Base-by-base conservation (phyloP, 2,797 vertebrate genomes). In the Melanotaenia nigrans region DNA sequence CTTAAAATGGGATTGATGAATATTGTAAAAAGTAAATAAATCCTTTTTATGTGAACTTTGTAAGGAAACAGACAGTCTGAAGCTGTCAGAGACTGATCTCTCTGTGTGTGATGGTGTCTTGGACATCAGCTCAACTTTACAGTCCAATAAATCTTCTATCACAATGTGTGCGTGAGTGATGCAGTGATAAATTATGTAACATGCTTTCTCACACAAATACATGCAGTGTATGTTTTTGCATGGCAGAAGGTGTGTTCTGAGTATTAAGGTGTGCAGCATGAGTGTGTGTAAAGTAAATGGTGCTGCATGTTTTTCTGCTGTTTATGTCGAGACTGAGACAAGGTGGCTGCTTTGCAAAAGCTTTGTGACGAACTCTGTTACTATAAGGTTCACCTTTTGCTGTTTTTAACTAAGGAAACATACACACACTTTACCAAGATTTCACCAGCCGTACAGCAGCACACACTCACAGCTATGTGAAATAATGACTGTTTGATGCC, bases 221-320 rank as follows among this genome's bases (percentile, higher is more conserved):
- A 69, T 67, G 68, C 60, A 45, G 56, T 35, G 45, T 75, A 60
- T 64, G 33, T 55, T 14, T 53, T 56, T 47, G 85, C 87, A 90
- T 83, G 87, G 69, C 57, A 24, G 54, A 7, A 71, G 36, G 49
- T 55, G 75, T 71, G 59, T 68, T 67, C 57, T 69, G 12, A 38
- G 68, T 70, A 11, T 75, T 33, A 30, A 38, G 49, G 53, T 72
- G 54, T 67, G 9, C 5, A 75, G 79, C 76, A 84, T 83, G 84
- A 53, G 70, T 13, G 75, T 70, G 65, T 30, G 53, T 16, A 55
- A 45, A 10, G 61, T 45, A 65, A 22, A 68, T 74, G 56, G 47
- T 77, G 69, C 72, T 85, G 87, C 87, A 92, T 90, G 88, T 75
- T 68, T 49, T 77, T 77, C 85, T 86, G 89, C 78, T 58, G 71